A percentile compares a stretch with the other conserved stretches of the same genome.
Evolutionary conservation across 1,140 invertebrate species (phyloP).

Genomic region (Streblospio benedicti): DNA sequence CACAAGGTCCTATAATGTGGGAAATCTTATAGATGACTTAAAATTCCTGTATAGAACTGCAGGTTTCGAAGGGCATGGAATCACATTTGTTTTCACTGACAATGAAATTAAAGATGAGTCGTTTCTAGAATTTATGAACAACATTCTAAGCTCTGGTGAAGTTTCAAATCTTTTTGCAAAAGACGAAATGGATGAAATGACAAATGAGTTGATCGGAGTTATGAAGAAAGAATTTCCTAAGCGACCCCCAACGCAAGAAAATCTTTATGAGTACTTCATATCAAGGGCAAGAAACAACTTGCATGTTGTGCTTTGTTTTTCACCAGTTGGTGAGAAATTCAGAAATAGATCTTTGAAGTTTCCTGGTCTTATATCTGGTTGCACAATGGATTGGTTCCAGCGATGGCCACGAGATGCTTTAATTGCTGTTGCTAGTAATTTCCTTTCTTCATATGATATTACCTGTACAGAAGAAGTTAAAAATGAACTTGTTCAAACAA

Average conservation of each 20-base stretch:
- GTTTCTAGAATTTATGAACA: slow-evolving; percentile 48
- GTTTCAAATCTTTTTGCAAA: slow-evolving; percentile 86
- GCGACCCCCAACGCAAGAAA: slow-evolving; percentile 74
- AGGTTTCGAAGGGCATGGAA: slow-evolving; percentile 89
- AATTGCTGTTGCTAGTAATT: slow-evolving; percentile 86
- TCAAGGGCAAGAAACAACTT: slow-evolving; percentile 82
- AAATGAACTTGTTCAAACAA: slow-evolving; percentile 55
- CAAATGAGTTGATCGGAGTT: slow-evolving; percentile 82
- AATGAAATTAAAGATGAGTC: slow-evolving; percentile 48
- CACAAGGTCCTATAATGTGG: slow-evolving; percentile 79
- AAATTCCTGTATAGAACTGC: slow-evolving; percentile 80
- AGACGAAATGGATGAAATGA: slow-evolving; percentile 90
- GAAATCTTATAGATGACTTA: slow-evolving; percentile 89
- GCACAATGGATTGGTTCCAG: slow-evolving; percentile 96
- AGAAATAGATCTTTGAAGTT: slow-evolving; percentile 72
- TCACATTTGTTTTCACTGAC: slow-evolving; percentile 84
- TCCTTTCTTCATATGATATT: slow-evolving; percentile 66
- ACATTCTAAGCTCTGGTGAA: slow-evolving; percentile 46
- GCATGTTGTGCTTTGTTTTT: slow-evolving; percentile 92
- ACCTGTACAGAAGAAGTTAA: slow-evolving; percentile 3
- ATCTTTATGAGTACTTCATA: slow-evolving; percentile 89
- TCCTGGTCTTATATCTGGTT: slow-evolving; percentile 88
- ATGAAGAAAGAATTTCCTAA: slow-evolving; percentile 92
- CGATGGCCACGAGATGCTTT: slow-evolving; percentile 93
- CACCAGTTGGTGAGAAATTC: slow-evolving; percentile 64